Evolutionary conservation across 2,888 invertebrate species (phyloP).

Genomic region (Drosophila percnosoma): DNA sequence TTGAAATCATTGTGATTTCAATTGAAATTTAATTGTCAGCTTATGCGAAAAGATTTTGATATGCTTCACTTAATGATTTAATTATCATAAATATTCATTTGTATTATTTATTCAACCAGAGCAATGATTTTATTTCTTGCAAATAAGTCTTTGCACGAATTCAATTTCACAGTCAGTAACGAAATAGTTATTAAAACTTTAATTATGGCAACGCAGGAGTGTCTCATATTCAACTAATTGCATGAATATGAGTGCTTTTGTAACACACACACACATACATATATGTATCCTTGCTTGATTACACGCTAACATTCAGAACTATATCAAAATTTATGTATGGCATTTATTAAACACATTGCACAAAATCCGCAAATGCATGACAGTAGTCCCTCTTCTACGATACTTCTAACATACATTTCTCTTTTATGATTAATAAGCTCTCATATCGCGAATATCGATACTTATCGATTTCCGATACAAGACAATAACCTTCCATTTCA

Average conservation of each 20-base stretch:
- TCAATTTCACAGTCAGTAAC: background rate
- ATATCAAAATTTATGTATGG: background rate
- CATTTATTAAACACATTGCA: background rate
- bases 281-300: background rate
- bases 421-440: background rate
- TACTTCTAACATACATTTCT: background rate
- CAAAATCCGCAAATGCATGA: background rate
- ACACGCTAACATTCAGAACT: background rate
- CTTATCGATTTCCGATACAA: background rate
- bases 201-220: conserved; percentile 7
- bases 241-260: background rate
- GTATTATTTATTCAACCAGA: background rate
- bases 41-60: background rate
- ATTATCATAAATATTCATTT: background rate
- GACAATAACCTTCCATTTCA: too few species aligned
- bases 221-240: background rate
- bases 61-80: background rate
- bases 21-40: background rate
- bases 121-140: background rate
- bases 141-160: background rate
- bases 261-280: background rate
- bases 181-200: conserved; percentile 1
- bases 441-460: too few species aligned
- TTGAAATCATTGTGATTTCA: background rate
- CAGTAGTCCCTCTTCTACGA: background rate